Evolutionary conservation across 2,888 invertebrate species (phyloP).

Genomic region (Pedicia rivosa): DNA sequence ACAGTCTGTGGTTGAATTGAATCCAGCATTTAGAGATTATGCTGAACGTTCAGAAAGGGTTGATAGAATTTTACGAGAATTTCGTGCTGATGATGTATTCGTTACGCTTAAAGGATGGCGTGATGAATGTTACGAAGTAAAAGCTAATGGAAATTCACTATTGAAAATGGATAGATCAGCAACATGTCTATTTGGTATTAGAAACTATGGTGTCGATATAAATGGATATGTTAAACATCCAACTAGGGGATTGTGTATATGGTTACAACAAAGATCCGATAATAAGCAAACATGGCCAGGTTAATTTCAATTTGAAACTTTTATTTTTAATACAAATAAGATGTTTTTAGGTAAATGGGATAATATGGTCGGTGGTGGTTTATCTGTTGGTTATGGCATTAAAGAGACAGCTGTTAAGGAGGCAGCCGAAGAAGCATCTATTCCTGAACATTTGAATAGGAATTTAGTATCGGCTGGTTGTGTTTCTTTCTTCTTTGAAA

Average conservation of each 20-base stretch:
- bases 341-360: conserved; percentile 59
- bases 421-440: conserved; percentile 86
- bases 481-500: conserved; percentile 64
- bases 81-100: conserved; percentile 59
- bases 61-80: conserved; percentile 60
- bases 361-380: conserved; percentile 88
- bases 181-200: conserved; percentile 83
- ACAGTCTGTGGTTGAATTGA: conserved; percentile 63
- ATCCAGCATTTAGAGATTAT: conserved; percentile 76
- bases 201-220: conserved; percentile 88
- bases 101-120: conserved; percentile 81
- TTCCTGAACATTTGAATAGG: conserved; percentile 60
- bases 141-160: conserved; percentile 39
- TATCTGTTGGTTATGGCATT: conserved; percentile 77
- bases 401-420: conserved; percentile 85
- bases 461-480: conserved; percentile 31
- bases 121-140: conserved; percentile 89
- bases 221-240: conserved; percentile 84
- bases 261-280: conserved; percentile 81
- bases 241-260: conserved; percentile 70
- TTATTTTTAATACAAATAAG: conserved; percentile 1
- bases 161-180: conserved; percentile 84
- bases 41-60: conserved; percentile 62
- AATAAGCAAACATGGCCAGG: conserved; percentile 94
- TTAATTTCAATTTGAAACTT: conserved; percentile 16